Evolutionary conservation across 2,113 vertebrate genomes (phyloP).

Genomic region (Gulo gulo): DNA sequence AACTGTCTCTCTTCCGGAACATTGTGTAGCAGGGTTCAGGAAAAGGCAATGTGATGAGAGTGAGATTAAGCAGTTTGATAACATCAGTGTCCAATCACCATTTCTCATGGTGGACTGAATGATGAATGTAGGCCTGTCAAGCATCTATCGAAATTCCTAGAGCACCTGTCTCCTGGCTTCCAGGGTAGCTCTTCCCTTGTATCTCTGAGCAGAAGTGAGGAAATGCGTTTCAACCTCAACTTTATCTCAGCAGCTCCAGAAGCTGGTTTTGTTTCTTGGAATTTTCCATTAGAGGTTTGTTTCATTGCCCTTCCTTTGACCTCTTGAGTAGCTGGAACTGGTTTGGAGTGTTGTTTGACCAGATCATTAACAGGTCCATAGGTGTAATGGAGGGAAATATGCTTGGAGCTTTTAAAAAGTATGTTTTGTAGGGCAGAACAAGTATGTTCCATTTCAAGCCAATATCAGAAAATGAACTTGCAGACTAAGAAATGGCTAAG

Average conservation of each 20-base stretch:
- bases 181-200: slow-evolving; percentile 9
- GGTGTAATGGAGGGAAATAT: neutral
- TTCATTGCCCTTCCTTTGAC: neutral
- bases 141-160: slow-evolving; percentile 38
- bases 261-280: slow-evolving; percentile 19
- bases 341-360: neutral
- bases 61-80: slow-evolving; percentile 62
- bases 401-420: neutral
- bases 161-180: slow-evolving; percentile 29
- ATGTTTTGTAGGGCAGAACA: neutral
- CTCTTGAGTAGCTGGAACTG: neutral
- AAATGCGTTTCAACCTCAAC: slow-evolving; percentile 39
- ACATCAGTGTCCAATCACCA: slow-evolving; percentile 49
- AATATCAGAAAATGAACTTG: neutral
- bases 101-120: slow-evolving; percentile 45
- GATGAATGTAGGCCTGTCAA: slow-evolving; percentile 55
- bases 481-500: neutral
- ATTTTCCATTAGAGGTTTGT: neutral
- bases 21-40: slow-evolving; percentile 41
- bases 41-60: slow-evolving; percentile 52
- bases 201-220: slow-evolving; percentile 37
- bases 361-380: neutral
- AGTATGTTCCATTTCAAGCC: neutral
- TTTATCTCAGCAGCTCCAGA: slow-evolving; percentile 31
- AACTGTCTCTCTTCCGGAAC: slow-evolving; percentile 46